These are phyloP conservation scores for Aplodontia rufa DNA, from an alignment of 2,113 vertebrate genomes.

Conservation along the genomic window DNA sequence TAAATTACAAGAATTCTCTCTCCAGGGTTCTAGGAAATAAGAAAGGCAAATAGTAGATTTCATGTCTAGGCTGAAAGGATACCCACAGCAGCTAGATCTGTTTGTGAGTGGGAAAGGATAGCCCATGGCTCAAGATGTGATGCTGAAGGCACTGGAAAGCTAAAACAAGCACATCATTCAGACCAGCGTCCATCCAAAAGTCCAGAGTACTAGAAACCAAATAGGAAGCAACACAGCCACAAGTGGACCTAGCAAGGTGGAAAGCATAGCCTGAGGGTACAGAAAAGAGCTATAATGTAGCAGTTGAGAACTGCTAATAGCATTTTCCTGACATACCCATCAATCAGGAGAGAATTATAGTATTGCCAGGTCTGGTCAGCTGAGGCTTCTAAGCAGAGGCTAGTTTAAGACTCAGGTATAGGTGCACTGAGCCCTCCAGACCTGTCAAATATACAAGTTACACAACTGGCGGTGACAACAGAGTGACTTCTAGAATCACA, in stretches of 20 bases:
- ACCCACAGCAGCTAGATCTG: not conserved
- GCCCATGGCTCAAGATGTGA: no score
- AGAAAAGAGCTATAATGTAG: not conserved
- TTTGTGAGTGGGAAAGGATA: not conserved
- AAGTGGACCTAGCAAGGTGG: not conserved
- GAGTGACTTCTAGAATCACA: not conserved
- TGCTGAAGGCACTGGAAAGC: not conserved
- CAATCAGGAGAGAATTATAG: accelerated
- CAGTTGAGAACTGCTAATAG: not conserved
- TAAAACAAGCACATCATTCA: not conserved
- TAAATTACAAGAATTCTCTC: not conserved
- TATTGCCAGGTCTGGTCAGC: not conserved
- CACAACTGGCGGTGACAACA: not conserved
- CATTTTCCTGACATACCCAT: not conserved
- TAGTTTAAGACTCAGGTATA: not conserved
- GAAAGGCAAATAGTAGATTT: not conserved
- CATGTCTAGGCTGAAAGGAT: not conserved
- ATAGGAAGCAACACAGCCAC: not conserved
- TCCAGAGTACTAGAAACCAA: not conserved
- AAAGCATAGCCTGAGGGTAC: not conserved
- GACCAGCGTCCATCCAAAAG: not conserved
- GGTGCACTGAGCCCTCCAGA: not conserved
- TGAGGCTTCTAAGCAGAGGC: not conserved
- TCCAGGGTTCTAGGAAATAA: not conserved
- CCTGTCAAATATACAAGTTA: not conserved